Evolutionary conservation across 2,113 vertebrate genomes (phyloP).

Genomic region (Austrofundulus limnaeus): DNA sequence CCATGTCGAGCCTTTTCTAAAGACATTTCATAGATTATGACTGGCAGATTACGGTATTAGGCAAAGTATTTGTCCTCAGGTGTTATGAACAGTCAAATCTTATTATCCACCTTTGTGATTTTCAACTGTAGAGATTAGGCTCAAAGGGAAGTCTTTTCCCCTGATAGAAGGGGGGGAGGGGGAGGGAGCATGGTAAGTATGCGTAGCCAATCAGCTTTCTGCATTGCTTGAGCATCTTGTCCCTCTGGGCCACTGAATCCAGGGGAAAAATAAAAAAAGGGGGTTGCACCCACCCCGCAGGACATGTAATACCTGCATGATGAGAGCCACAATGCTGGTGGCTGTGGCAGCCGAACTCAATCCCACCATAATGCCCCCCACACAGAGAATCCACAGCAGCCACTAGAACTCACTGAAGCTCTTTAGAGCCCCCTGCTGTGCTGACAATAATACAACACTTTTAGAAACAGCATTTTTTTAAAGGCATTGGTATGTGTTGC

Average conservation of each 20-base stretch:
- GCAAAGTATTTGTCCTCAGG: conserved; percentile 58
- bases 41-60: conserved; percentile 52
- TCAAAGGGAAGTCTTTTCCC: conserved; percentile 61
- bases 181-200: conserved; percentile 51
- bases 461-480: not conserved
- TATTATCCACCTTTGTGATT: conserved; percentile 61
- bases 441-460: conserved; percentile 48
- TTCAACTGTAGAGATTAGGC: conserved; percentile 65
- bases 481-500: too few species aligned
- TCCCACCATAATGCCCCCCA: conserved; percentile 33
- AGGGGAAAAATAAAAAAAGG: conserved; percentile 40
- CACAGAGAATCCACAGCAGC: conserved; percentile 30
- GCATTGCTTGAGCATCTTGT: conserved; percentile 54
- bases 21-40: conserved; percentile 53
- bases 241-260: conserved; percentile 63
- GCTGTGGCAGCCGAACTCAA: conserved; percentile 48
- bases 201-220: conserved; percentile 75
- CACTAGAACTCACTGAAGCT: conserved; percentile 49
- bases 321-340: conserved; percentile 46
- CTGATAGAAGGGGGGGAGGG: conserved; percentile 18
- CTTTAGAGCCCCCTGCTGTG: conserved; percentile 77
- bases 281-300: conserved; percentile 33
- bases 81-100: conserved; percentile 57
- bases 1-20: conserved; percentile 15
- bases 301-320: conserved; percentile 72